A percentile compares a stretch with the other conserved stretches of the same genome.
These are phyloP conservation scores for Lamproptera curius DNA, from an alignment of 2,888 invertebrate genomes.

Conservation along the genomic window DNA sequence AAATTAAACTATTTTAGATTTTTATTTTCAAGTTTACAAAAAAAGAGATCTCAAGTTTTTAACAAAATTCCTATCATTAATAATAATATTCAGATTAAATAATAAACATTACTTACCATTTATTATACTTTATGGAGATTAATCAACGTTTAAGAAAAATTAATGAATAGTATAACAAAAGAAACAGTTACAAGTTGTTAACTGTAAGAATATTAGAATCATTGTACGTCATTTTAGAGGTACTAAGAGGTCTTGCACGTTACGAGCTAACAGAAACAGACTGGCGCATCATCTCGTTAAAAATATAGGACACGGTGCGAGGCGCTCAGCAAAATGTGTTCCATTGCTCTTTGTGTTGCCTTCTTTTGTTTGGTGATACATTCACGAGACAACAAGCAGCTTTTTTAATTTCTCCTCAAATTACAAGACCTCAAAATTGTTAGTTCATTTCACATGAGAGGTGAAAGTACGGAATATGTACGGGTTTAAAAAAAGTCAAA, in stretches of 20 bases:
- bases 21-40: too few species aligned
- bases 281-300: slow-evolving; percentile 69
- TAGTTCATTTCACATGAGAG: background rate
- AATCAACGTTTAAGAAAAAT: background rate
- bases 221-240: background rate
- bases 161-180: background rate
- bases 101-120: too few species aligned
- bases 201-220: background rate
- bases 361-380: slow-evolving; percentile 67
- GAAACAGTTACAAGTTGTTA: background rate
- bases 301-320: slow-evolving; percentile 67
- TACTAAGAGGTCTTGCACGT: slow-evolving; percentile 7
- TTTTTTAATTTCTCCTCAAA: slow-evolving; percentile 30
- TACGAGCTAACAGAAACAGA: slow-evolving; percentile 40
- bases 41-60: too few species aligned
- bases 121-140: background rate
- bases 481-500: too few species aligned
- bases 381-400: slow-evolving; percentile 38
- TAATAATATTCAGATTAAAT: too few species aligned
- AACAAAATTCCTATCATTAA: too few species aligned
- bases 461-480: slow-evolving; percentile 5
- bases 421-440: slow-evolving; percentile 7
- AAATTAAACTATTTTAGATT: too few species aligned
- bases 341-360: slow-evolving; percentile 70
- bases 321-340: slow-evolving; percentile 65